phyloP scores from a whole-genome alignment of 2,113 vertebrate species.

The human (Homo sapiens) region DNA sequence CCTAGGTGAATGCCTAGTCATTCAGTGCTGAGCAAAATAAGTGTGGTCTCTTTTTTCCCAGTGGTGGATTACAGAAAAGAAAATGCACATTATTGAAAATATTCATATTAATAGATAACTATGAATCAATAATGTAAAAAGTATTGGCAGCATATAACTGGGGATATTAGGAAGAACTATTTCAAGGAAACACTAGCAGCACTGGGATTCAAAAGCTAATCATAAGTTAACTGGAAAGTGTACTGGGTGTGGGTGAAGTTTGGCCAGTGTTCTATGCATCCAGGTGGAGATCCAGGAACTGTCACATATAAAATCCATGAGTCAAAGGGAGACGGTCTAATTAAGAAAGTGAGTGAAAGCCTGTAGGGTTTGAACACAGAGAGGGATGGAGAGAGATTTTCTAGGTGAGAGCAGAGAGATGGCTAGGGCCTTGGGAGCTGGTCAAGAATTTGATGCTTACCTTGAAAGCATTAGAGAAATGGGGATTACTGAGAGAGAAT shows the following conservation, averaged over 20 bases:
- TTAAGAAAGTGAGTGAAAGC: not conserved
- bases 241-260: not conserved
- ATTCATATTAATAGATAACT: not conserved
- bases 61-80: not conserved
- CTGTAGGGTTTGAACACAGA: not conserved
- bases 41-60: not conserved
- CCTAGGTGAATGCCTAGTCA: not conserved
- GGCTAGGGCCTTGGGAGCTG: not conserved
- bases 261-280: not conserved
- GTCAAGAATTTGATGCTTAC: not conserved
- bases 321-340: not conserved
- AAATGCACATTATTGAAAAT: not conserved
- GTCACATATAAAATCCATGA: not conserved
- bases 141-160: not conserved
- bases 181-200: not conserved
- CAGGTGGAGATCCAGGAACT: not conserved
- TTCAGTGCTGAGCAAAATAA: not conserved
- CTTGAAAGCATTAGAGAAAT: not conserved
- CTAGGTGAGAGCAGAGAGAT: not conserved
- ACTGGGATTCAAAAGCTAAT: not conserved
- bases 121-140: not conserved
- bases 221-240: not conserved
- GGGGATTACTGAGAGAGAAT: not conserved
- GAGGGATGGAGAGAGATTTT: not conserved
- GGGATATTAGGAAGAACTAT: not conserved